phyloP scores from a whole-genome alignment of 1,140 invertebrate genomes.

The Drosophila ogumai region DNA sequence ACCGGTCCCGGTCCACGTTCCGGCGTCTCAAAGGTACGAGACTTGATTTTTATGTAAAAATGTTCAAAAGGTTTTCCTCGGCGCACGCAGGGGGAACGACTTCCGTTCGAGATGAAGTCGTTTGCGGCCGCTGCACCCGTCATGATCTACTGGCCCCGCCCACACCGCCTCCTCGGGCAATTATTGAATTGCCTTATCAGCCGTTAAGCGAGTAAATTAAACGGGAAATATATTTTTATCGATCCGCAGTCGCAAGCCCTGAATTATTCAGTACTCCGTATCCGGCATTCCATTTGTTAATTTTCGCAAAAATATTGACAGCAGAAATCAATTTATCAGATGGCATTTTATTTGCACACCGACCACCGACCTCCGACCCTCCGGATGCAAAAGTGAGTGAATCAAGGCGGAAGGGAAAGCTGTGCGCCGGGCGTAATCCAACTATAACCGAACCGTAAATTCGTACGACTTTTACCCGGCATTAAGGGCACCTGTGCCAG shows the following conservation, averaged over 20 bases:
- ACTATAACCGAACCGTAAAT: conserved; percentile 4
- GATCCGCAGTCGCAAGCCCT: conserved; percentile 18
- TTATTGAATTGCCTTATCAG: conserved; percentile 44
- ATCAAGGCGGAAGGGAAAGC: neutral
- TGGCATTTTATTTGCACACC: conserved; percentile 17
- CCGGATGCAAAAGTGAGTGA: neutral
- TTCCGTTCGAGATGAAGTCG: conserved; percentile 59
- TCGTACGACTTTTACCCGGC: neutral
- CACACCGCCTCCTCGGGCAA: conserved; percentile 11
- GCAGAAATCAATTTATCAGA: conserved; percentile 38
- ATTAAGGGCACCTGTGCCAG: conserved; percentile 5
- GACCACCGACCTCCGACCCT: neutral
- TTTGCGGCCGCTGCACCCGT: conserved; percentile 34
- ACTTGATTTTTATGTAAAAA: conserved; percentile 69
- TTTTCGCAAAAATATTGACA: conserved; percentile 36
- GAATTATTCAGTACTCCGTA: conserved; percentile 35
- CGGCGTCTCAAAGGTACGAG: conserved; percentile 53
- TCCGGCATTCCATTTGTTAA: conserved; percentile 27
- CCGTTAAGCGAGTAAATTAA: conserved; percentile 46
- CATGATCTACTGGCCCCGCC: conserved; percentile 22
- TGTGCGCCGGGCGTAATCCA: neutral
- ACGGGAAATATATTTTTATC: conserved; percentile 43
- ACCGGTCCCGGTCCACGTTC: neutral
- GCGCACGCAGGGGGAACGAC: conserved; percentile 44
- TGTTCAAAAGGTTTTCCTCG: conserved; percentile 34